phyloP scores from a whole-genome alignment of 2,888 invertebrate genomes.

The Drosophila sordidapex region DNA sequence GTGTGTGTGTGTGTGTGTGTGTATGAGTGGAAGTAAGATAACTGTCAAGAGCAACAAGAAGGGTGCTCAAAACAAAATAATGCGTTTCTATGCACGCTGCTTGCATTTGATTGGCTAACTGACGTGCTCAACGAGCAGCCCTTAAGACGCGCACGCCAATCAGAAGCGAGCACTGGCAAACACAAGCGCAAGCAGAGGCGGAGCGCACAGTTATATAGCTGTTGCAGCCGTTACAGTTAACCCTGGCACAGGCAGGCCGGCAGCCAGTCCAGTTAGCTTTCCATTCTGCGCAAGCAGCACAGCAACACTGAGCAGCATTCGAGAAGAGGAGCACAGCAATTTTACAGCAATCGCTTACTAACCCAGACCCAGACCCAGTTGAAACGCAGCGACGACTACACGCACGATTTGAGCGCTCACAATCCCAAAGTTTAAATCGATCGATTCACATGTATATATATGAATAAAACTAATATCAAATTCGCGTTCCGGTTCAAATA shows the following conservation, averaged over 20 bases:
- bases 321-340: conserved; percentile 4
- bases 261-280: conserved; percentile 6
- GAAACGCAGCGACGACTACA: conserved; percentile 54
- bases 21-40: conserved; percentile 18
- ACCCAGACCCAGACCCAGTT: conserved; percentile 58
- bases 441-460: background rate
- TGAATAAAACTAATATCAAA: background rate
- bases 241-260: background rate
- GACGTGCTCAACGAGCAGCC: conserved; percentile 3
- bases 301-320: background rate
- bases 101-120: conserved; percentile 25
- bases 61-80: conserved; percentile 6
- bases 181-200: conserved; percentile 16
- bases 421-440: background rate
- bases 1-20: background rate
- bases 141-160: conserved; percentile 33
- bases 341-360: conserved; percentile 46
- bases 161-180: conserved; percentile 4
- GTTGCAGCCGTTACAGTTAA: conserved; percentile 3
- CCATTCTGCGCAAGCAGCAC: conserved; percentile 9
- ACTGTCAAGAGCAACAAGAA: conserved; percentile 7
- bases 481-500: background rate
- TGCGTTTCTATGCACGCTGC: background rate
- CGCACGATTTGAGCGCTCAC: conserved; percentile 41
- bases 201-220: background rate